These are phyloP conservation scores for Neolamprologus caudopunctatus DNA, from an alignment of 2,113 vertebrate species.

Conservation along the genomic window DNA sequence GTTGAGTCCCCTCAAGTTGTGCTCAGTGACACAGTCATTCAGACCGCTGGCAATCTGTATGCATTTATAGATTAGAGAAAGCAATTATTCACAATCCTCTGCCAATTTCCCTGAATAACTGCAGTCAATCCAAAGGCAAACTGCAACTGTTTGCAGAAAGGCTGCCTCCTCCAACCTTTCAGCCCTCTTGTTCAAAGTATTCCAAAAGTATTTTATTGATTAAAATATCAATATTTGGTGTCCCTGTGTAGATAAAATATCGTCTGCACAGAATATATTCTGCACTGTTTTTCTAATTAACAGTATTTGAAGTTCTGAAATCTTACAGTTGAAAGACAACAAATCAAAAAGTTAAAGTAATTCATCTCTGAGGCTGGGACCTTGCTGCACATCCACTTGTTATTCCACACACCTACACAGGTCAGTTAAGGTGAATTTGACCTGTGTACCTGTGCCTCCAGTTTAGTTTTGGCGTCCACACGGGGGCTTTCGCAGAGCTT, in stretches of 20 bases:
- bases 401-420: neutral
- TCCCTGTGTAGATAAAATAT: neutral
- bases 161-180: neutral
- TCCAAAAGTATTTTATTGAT: neutral
- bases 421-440: neutral
- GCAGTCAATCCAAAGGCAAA: neutral
- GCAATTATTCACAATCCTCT: neutral
- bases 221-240: neutral
- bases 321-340: neutral
- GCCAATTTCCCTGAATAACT: neutral
- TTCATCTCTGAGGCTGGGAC: neutral
- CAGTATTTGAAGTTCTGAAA: neutral
- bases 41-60: neutral
- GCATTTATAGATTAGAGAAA: neutral
- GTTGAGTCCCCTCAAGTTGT: neutral
- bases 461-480: slow-evolving; percentile 94
- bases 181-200: neutral
- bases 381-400: neutral
- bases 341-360: neutral
- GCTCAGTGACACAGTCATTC: neutral
- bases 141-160: neutral
- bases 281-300: neutral
- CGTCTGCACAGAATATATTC: neutral
- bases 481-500: slow-evolving; percentile 88
- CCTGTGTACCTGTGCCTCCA: slow-evolving; percentile 87